Evolutionary conservation across 2,888 invertebrate species (phyloP), one percentile per base, ranked within the genome.

Genomic region (Ennomos fuscantarius): DNA sequence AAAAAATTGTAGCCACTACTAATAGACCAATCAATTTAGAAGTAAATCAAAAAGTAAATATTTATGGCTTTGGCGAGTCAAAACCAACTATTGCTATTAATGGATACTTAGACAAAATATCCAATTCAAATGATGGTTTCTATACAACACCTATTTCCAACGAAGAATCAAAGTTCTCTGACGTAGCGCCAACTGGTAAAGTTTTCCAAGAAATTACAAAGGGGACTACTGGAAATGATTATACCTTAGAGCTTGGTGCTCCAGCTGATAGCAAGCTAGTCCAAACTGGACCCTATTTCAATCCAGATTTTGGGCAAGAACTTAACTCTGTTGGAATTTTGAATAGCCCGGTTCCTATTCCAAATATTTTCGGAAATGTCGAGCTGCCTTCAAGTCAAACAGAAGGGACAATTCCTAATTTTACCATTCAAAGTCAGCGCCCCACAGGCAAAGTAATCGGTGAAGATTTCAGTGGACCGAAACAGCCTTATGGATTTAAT

Each of bases 401-500:
- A 11, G 1, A 31, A 8, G 24, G 24, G 24, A 36, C 45, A 9
- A 32, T 5, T n/a, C 11, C 41, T 46, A 8, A 9, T 32, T 9
- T 34, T 15, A 3, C 9, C 0, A 33, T 8, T 15, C 10, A 47
- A 32, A 33, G 8, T n/a, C 39, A 32, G 10, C 9, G 9, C 9
- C 0, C n/a, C 12, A 44, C 6, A 40, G 41, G 12, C 12, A 74
- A 41, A 39, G 52, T 76, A 2, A 70, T 76, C 31, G 84, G 82
- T 2, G 87, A 90, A 81, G 82, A 88, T 39, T 89, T 90, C 44
- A 82, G 72, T 68, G 88, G 89, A 12, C 86, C 89, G 0, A 83
- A 82, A 62, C 84, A 82, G 65, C 69, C 70, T 3, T 88, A 86
- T 65, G 77, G 67, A 31, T 90, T 74, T 55, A 85, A 88, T 36